Base-by-base conservation (phyloP, 1,140 invertebrate genomes). In the Ephestia elutella region DNA sequence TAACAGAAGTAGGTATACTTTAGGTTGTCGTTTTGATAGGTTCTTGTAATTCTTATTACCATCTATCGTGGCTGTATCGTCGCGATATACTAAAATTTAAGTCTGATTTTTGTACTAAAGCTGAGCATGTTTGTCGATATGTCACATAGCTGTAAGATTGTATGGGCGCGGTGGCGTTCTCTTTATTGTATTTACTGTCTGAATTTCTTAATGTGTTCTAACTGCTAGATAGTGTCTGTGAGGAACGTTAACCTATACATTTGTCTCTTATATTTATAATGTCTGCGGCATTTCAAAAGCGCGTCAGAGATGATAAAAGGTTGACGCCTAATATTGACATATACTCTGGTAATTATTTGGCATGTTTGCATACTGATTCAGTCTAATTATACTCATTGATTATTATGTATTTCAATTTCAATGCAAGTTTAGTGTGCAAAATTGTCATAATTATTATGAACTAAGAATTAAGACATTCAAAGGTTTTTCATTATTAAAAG, bases 101-200 rank as follows among this genome's bases (percentile, higher is more conserved):
- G 83, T 83, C 80, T 86, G 83, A 86, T 75, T 77, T 83, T 80
- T 81, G 30, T 32, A 32, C 30, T 86, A 81, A 70, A 79, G 70
- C 71, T 73, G 68, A 68, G 68, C 70, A 75, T 77, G 73, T 73
- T 70, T 70, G 68, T 71, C 77, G 62, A 72, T 65, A 66, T 67
- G 63, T 72, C 67, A 72, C 68, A 62, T 68, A 68, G 71, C 21
- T 72, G 61, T 77, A 69, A 69, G 65, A 63, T 68, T 69, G 66
- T 65, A 2, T 28, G 35, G 30, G 49, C 50, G 20, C n/a, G 44
- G 32, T 25, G 38, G 38, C 21, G 38, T 32, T 17, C 13, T n/a
- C 20, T 7, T 54, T 59, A 20, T 4, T 48, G 35, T 28, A 55
- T 5, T 2, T 4, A 32, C 17, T 35, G 30, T 55, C 38, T 44